Evolutionary conservation across 2,797 vertebrate genomes (phyloP), one percentile per base, ranked within the genome.

Genomic region (Melanotaenia nigrans): DNA sequence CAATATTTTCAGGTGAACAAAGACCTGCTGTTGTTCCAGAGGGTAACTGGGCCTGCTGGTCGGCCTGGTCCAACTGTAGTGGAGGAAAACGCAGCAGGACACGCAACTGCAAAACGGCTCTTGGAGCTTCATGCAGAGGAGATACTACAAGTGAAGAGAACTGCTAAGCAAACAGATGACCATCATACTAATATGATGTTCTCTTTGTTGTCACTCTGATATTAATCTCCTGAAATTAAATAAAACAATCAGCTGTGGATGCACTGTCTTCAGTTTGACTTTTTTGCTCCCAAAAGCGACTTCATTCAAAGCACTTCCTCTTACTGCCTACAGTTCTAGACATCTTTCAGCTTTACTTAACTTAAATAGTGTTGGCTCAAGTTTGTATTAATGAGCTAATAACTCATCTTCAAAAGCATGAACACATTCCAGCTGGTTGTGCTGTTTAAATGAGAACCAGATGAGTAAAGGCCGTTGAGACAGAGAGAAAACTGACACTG

Each of bases 41-140:
- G 18, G 92, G 92, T 2, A 92, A 92, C 89, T 93, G 90, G 92
- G 49, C 77, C 0, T 92, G 92, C 69, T 93, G 91, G 92, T 77
- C 77, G 0, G 1, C 22, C 55, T 93, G 94, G 93, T 92, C 92
- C 9, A 0, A 1, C 13, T 97, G 94, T 12, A 70, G 4, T 0
- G 69, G 66, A 25, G 82, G 65, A 28, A 89, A 69, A 68, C 94
- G 55, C 1, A 87, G 14, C 38, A 92, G 93, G 45, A 94, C 75
- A 4, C 94, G 95, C 0, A 18, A 55, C 63, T 92, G 87, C 75
- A 87, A 91, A 73, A 82, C 72, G 2, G 77, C 93, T 5, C 5
- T 2, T 4, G 73, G 11, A 30, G 93, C 91, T 2, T 61, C 3
- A 0, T 95, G 96, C 71, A 83, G 80, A 65, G 96, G 96, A 79